These are phyloP conservation scores for Stigmatopora argus DNA, from an alignment of 2,113 vertebrate species.

Conservation along the genomic window DNA sequence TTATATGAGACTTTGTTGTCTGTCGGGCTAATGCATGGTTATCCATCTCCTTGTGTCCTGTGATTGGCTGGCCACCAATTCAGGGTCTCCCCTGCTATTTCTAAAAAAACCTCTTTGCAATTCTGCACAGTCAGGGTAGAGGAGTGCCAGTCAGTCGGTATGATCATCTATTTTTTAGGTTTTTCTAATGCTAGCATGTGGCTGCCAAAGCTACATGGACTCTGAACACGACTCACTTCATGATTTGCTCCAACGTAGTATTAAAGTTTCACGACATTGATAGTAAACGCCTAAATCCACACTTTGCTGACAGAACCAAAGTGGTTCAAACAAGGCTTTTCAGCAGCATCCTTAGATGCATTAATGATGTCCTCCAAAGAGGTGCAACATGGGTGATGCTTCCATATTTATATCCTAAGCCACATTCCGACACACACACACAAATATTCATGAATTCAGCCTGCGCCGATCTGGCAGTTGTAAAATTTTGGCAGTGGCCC, in stretches of 20 bases:
- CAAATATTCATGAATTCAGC: slow-evolving; percentile 60
- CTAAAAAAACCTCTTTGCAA: no score
- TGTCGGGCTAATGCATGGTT: not conserved
- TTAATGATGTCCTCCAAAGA: slow-evolving; percentile 47
- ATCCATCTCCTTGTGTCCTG: no score
- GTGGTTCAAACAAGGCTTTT: not conserved
- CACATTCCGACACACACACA: slow-evolving; percentile 48
- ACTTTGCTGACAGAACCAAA: not conserved
- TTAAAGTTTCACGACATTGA: slow-evolving; percentile 2
- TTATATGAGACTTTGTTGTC: not conserved
- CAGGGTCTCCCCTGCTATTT: no score
- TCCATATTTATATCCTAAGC: slow-evolving; percentile 59
- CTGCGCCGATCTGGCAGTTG: slow-evolving; percentile 30
- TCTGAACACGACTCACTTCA: not conserved
- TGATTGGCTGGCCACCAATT: no score
- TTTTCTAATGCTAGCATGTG: not conserved
- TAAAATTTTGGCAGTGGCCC: slow-evolving; percentile 34
- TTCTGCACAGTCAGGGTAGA: no score
- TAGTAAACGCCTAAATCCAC: slow-evolving; percentile 7
- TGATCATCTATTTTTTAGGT: no score
- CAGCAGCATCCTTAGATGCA: slow-evolving; percentile 43
- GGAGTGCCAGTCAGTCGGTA: no score
- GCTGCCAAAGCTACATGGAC: not conserved
- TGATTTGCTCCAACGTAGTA: not conserved
- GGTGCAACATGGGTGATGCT: slow-evolving; percentile 41